Base-by-base conservation (phyloP, 2,888 invertebrate species). In the Epistrophe eligans region DNA sequence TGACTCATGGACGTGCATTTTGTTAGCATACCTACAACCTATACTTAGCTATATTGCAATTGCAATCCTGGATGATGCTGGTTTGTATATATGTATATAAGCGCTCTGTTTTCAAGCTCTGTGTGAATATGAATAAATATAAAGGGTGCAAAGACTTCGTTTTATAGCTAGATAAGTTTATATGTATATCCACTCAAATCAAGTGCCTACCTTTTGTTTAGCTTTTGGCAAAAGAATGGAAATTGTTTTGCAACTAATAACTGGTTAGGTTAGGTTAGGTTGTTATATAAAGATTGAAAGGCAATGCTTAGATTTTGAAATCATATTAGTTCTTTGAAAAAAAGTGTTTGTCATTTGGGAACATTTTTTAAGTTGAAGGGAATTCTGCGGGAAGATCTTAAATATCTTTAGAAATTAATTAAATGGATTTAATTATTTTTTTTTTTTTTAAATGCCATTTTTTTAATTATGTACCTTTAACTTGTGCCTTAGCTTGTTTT, bases 241-340 rank as follows among this genome's bases (percentile, higher is more conserved):
- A 79, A 83, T 87, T 87, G 83, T 87, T 87, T 87, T 83, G 83
- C 74, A 87, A 83, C 83, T 87, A 83, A 87, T 83, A 87, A 83
- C 83, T 50, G 80, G 43, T 45, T 62, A 24, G 19, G 40, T 45
- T 62, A 24, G 19, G 40, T 62, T 52, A 62, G 32, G 60, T 40
- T 62, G 64, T 67, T n/a, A 10, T 4, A n/a, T 10, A 38, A 11
- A n/a, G 19, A 72, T 35, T 66, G 43, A 48, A 48, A 32, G 52
- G 48, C 9, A 58, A 48, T 43, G n/a, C 57, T 70, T 10, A 52
- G 55, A 7, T 24, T 81, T 81, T 62, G 32, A 43, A 62, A 28
- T 19, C 19, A 50, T 50, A 50, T 50, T 50, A 50, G 50, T 50
- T 19, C 13, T 19, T 19, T 50, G 17, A 17, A 48, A 17, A 48